phyloP scores from a whole-genome alignment of 2,797 vertebrate species.

The Bucorvus abyssinicus region DNA sequence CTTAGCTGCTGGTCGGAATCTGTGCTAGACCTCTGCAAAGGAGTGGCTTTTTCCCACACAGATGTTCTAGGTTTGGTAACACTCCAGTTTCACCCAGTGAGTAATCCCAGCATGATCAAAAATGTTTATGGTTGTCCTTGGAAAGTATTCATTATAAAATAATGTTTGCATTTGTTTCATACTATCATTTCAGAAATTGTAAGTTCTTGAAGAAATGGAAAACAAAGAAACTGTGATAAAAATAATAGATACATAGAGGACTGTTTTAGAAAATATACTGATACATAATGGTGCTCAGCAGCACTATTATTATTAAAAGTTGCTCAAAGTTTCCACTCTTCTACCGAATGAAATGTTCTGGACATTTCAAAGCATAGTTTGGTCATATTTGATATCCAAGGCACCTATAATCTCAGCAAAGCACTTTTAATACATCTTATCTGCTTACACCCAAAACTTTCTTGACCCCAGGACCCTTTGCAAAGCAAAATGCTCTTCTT shows the following conservation, averaged over 20 bases:
- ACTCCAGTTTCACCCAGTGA: not conserved
- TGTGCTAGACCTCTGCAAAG: not conserved
- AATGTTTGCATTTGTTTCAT: not conserved
- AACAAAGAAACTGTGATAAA: not conserved
- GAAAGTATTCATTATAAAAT: not conserved
- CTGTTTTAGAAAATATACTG: not conserved
- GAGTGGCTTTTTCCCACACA: not conserved
- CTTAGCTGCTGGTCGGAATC: not conserved
- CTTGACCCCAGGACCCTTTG: not conserved
- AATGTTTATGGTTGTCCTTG: not conserved
- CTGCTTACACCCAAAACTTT: not conserved
- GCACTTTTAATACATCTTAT: not conserved
- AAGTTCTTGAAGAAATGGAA: not conserved
- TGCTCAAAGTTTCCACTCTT: constrained; percentile 30
- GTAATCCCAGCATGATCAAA: not conserved
- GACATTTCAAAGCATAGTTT: constrained; percentile 6
- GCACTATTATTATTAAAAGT: not conserved
- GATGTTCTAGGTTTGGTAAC: not conserved
- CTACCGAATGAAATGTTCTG: constrained; percentile 14
- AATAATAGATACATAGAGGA: not conserved
- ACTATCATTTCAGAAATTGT: not conserved
- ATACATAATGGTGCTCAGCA: not conserved
- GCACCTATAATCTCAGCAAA: not conserved
- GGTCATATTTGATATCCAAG: not conserved
- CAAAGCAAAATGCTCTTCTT: not conserved